Evolutionary conservation across 2,113 vertebrate genomes (phyloP).

Genomic region (Amazona vittata): DNA sequence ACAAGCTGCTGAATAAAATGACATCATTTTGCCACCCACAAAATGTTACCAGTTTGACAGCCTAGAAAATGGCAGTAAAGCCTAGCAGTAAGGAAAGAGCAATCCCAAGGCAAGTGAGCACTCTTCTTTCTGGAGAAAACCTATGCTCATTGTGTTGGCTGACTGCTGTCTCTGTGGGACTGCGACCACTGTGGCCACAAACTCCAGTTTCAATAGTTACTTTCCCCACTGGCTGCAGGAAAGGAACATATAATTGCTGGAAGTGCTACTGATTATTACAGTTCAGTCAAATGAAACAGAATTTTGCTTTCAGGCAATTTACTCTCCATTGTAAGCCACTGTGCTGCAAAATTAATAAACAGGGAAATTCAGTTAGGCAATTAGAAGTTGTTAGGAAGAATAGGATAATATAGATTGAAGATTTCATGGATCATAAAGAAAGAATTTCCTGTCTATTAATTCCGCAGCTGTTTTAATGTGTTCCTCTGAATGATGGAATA

Average conservation of each 20-base stretch:
- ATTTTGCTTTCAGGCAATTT: neutral
- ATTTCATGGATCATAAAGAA: conserved; percentile 47
- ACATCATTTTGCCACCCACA: conserved; percentile 77
- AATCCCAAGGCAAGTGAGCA: neutral
- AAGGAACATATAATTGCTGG: neutral
- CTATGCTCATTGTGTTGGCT: neutral
- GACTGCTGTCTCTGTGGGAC: neutral
- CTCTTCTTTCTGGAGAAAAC: neutral
- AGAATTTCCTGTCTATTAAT: conserved; percentile 41
- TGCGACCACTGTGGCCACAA: neutral
- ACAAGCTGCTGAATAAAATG: conserved; percentile 64
- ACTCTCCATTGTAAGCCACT: neutral
- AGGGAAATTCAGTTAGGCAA: neutral
- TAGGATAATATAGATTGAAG: conserved; percentile 1
- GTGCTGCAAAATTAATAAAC: neutral
- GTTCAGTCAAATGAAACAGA: neutral
- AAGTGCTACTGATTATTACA: neutral
- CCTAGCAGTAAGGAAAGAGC: neutral
- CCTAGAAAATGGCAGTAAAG: conserved; percentile 15
- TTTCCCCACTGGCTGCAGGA: neutral
- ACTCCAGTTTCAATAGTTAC: neutral
- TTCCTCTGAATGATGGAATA: conserved; percentile 41
- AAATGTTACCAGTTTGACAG: conserved; percentile 32
- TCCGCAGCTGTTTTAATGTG: conserved; percentile 46
- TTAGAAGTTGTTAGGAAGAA: conserved; percentile 10